Evolutionary conservation across 2,113 vertebrate genomes (phyloP).

Genomic region (Leuciscus idus): DNA sequence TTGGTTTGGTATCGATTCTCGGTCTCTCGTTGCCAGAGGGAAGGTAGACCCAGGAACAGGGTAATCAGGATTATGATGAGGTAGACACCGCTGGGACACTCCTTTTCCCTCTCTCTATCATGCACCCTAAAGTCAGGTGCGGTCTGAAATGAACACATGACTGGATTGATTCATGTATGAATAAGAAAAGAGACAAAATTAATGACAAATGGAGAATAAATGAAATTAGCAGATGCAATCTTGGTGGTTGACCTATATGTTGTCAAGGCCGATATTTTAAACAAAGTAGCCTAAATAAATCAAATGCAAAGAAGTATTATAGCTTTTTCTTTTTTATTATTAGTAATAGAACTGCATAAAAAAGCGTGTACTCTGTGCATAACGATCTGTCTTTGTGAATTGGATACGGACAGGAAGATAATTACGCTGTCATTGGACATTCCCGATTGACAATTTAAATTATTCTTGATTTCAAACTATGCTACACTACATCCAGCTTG

Average conservation of each 20-base stretch:
- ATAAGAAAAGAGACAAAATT: not conserved
- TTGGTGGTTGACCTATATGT: not conserved
- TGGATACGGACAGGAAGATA: too few species aligned
- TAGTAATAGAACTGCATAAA: too few species aligned
- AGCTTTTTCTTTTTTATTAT: too few species aligned
- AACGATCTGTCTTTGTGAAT: too few species aligned
- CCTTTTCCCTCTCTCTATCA: not conserved
- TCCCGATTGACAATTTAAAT: too few species aligned
- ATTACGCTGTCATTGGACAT: too few species aligned
- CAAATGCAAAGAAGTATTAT: too few species aligned
- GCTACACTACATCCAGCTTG: too few species aligned
- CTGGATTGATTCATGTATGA: not conserved
- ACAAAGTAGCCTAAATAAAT: too few species aligned
- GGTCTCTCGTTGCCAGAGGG: conserved; percentile 32
- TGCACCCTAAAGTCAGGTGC: not conserved
- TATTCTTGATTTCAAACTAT: too few species aligned
- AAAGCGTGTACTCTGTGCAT: too few species aligned
- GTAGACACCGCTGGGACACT: conserved; percentile 13
- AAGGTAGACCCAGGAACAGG: conserved; percentile 38
- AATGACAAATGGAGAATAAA: not conserved
- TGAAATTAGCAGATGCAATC: not conserved
- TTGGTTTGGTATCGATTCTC: conserved; percentile 47
- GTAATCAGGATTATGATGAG: conserved; percentile 54
- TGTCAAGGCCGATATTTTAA: too few species aligned
- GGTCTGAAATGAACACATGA: not conserved